A percentile compares a stretch with the other conserved stretches of the same genome.
Evolutionary conservation across 2,888 invertebrate species (phyloP).

Genomic region (Drymonia ruficornis): DNA sequence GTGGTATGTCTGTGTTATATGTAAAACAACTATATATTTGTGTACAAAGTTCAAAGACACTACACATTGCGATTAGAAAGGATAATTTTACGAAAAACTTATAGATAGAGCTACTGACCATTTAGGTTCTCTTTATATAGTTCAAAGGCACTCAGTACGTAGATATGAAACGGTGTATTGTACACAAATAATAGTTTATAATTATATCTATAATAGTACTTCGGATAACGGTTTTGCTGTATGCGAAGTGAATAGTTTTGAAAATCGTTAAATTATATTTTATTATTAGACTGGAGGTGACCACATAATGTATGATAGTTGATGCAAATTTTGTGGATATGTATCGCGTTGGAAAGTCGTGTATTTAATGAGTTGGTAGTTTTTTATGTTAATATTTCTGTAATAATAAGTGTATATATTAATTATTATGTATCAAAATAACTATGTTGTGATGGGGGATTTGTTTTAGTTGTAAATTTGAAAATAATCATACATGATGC

Average conservation of each 20-base stretch:
- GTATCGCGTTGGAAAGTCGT: constrained; percentile 18
- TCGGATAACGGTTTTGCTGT: not conserved
- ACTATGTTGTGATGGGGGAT: constrained; percentile 57
- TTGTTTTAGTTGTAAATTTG: constrained; percentile 70
- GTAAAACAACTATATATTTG: constrained; percentile 12
- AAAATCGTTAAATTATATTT: constrained; percentile 24
- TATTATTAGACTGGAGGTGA: constrained; percentile 19
- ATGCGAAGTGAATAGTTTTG: not conserved
- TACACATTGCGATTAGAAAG: too few species aligned
- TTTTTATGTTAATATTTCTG: constrained; percentile 65
- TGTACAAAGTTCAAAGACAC: constrained; percentile 17
- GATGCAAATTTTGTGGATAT: constrained; percentile 19
- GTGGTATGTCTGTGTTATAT: constrained; percentile 8
- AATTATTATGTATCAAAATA: constrained; percentile 52
- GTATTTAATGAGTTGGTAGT: constrained; percentile 40
- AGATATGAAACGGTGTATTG: constrained; percentile 15
- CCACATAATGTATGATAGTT: constrained; percentile 26
- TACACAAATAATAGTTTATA: constrained; percentile 10
- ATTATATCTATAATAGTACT: constrained; percentile 15
- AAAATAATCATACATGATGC: constrained; percentile 61
- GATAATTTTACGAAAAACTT: too few species aligned
- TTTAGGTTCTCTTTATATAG: too few species aligned
- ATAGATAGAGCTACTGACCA: too few species aligned
- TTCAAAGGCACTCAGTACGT: not conserved
- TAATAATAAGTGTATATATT: constrained; percentile 72